Percentiles rank a stretch among this genome's conserved stretches.
Evolutionary conservation across 2,113 vertebrate species (phyloP).

Genomic region (Rhinoderma darwinii): DNA sequence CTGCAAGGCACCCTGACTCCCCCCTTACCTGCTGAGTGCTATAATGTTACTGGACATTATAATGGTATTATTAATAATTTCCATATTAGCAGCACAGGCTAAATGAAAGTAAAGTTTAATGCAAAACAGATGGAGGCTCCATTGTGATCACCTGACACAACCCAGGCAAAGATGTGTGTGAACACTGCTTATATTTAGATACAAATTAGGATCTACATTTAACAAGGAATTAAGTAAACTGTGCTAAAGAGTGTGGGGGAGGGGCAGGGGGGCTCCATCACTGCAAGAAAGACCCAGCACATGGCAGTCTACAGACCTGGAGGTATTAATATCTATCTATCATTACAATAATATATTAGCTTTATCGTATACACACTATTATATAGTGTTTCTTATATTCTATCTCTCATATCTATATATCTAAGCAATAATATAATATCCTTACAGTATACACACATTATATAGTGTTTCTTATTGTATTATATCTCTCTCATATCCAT

Average conservation of each 20-base stretch:
- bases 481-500: no score
- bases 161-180: slow-evolving; percentile 63
- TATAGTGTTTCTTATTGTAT: no score
- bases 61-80: slow-evolving; percentile 24
- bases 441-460: no score
- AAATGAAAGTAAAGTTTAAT: slow-evolving; percentile 64
- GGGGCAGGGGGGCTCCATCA: not conserved
- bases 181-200: slow-evolving; percentile 67
- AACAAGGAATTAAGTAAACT: slow-evolving; percentile 59
- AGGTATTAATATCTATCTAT: not conserved
- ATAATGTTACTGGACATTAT: not conserved
- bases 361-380: no score
- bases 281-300: not conserved
- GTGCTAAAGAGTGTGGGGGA: slow-evolving; percentile 39
- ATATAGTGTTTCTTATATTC: no score
- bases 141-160: slow-evolving; percentile 65
- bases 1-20: not conserved
- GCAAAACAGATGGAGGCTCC: slow-evolving; percentile 70
- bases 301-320: not conserved
- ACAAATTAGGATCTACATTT: slow-evolving; percentile 68
- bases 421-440: no score
- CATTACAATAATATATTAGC: no score
- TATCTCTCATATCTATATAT: no score
- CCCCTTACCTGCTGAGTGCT: slow-evolving; percentile 3
- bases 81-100: slow-evolving; percentile 12